Percentiles rank a stretch among this genome's conserved stretches.
Evolutionary conservation across 2,113 vertebrate genomes (phyloP).

Genomic region (Phodopus roborovskii): DNA sequence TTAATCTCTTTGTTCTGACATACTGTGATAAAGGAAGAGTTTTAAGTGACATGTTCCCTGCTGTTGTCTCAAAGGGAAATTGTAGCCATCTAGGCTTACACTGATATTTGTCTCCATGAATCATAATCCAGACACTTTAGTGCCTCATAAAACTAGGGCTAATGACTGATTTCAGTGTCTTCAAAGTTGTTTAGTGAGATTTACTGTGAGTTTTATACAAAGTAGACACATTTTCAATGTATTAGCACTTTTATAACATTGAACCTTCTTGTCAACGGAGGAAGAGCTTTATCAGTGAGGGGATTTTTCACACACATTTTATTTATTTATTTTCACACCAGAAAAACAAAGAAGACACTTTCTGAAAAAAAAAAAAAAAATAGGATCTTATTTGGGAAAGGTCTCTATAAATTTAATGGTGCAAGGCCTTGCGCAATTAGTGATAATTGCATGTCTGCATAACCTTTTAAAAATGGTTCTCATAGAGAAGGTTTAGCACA

Average conservation of each 20-base stretch:
- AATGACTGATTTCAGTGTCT: neutral
- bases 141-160: neutral
- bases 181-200: neutral
- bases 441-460: constrained; percentile 47
- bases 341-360: neutral
- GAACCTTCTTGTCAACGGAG: neutral
- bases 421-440: neutral
- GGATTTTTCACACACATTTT: neutral
- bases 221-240: neutral
- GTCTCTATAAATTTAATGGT: neutral
- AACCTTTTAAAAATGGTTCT: constrained; percentile 38
- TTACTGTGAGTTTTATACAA: neutral
- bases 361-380: neutral
- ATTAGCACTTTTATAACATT: neutral
- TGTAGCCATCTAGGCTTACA: neutral
- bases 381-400: neutral
- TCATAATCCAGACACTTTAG: neutral
- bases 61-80: neutral
- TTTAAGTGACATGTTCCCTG: neutral
- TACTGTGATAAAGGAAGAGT: neutral
- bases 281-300: neutral
- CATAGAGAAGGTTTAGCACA: constrained; percentile 1
- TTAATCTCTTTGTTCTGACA: neutral
- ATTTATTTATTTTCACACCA: neutral
- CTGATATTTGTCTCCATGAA: neutral